phyloP scores from a whole-genome alignment of 2,888 invertebrate species.

The Nudaria mundana region DNA sequence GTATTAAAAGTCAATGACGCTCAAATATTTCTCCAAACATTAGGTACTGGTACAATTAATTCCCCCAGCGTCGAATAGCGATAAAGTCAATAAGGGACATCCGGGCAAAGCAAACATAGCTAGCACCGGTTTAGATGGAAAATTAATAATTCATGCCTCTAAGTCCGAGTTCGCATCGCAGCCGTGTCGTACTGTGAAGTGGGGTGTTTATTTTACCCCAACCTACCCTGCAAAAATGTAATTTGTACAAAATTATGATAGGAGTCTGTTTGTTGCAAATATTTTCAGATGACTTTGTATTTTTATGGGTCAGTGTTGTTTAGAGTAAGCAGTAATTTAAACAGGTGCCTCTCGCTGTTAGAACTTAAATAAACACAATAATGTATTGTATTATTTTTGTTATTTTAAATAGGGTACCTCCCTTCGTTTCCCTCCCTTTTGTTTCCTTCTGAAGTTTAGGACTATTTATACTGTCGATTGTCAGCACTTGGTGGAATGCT shows the following conservation, averaged over 20 bases:
- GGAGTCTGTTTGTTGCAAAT: conserved; percentile 29
- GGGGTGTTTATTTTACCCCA: conserved; percentile 27
- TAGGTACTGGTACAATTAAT: conserved; percentile 36
- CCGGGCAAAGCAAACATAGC: conserved; percentile 42
- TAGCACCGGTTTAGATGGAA: conserved; percentile 42
- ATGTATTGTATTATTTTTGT: not conserved
- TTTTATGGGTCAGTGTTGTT: conserved; percentile 16
- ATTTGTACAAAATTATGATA: conserved; percentile 35
- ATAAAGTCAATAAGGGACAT: conserved; percentile 49
- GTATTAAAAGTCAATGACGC: conserved; percentile 26
- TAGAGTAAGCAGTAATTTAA: conserved; percentile 11
- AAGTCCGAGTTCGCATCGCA: conserved; percentile 25
- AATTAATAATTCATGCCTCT: conserved; percentile 52
- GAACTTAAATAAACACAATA: conserved; percentile 1
- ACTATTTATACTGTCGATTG: no score
- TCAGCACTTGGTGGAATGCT: no score
- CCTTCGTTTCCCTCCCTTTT: no score
- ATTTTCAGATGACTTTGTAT: conserved; percentile 20
- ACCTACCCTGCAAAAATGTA: conserved; percentile 30
- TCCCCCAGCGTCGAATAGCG: conserved; percentile 35
- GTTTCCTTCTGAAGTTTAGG: no score
- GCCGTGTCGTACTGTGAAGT: conserved; percentile 31
- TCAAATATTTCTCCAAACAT: conserved; percentile 22
- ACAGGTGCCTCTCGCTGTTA: conserved; percentile 6
- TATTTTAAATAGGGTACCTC: no score